Evolutionary conservation across 2,888 invertebrate genomes (phyloP), one percentile per base, ranked within the genome.

Genomic region (Frankliniella intonsa): DNA sequence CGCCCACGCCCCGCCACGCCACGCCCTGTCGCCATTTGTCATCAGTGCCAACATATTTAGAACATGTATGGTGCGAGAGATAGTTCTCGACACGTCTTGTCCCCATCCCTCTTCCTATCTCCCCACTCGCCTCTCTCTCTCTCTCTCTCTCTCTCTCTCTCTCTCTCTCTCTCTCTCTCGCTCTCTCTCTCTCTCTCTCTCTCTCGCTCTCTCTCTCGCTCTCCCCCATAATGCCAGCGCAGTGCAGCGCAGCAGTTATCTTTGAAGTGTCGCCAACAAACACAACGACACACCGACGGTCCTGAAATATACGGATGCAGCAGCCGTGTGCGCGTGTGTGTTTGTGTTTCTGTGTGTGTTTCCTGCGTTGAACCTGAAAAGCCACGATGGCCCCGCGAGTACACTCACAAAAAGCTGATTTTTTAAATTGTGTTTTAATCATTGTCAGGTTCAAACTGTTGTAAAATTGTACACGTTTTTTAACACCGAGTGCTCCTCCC

Each of bases 31-130:
- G 69, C 69, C 69, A 76, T 76, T 76, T 76, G 69, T 76, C 69
- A 76, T 76, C 69, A 76, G 69, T 76, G 69, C 69, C 69, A 76
- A 76, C 69, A 76, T 76, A 76, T 76, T 76, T 76, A 76, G 69
- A 76, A 76, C 69, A 76, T 25, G 69, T 22, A 76, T 76, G 69
- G 69, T 22, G 69, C 69, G 69, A 8, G 69, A 76, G 69, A 76
- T 76, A 76, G 69, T 76, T 25, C 69, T 12, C 22, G 69, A 25
- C 22, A 69, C 69, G 69, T 62, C n/a, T 17, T 62, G 62, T n/a
- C 62, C 14, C 14, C 62, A n/a, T 62, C 62, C n/a, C 62, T 14
- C 62, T 62, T 14, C 19, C 62, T 5, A 10, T 14, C n/a, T 62
- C 62, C 17, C 62, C 0, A 11, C 3, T 12, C 55, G 3, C 17